Evolutionary conservation across 2,797 vertebrate genomes (phyloP), one percentile per base, ranked within the genome.

Genomic region (Liparis tanakae): DNA sequence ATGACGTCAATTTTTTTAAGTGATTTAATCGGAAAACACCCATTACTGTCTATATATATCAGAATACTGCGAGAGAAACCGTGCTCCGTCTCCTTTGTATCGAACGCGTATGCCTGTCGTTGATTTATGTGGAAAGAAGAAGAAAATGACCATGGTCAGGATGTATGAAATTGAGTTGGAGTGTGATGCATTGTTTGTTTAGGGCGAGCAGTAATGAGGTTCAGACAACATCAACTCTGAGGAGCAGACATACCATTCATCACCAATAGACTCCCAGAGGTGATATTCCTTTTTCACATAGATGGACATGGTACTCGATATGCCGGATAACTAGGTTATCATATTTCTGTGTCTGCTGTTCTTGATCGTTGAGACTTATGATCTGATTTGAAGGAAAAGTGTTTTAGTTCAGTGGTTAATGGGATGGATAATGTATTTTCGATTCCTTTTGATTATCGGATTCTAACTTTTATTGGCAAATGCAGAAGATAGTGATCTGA

Each of bases 181-280:
- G 82, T 91, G 82, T 93, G 90, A 93, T 91, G 85, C 84, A 93
- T 92, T 93, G 88, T 91, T 91, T 93, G 89, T 89, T 88, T 87
- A 84, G 90, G 83, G 80, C 81, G 13, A 74, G 70, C 85, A 81
- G 85, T 91, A 93, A 93, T 92, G 85, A 93, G 85, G 83, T 90
- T 91, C 84, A 91, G 90, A 91, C 86, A 83, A 85, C 80, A 90
- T 92, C 82, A 90, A 70, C 83, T 89, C 87, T 74, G 74, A 86
- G 72, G 50, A 71, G 86, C 85, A 92, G 89, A 85, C 86, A 51
- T 68, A 74, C 83, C 80, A 92, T 92, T 90, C 77, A 91, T 93
- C 91, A 92, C 3, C 6, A 65, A 79, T 67, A 81, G 60, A 88
- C 67, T 89, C 86, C 88, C 90, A 80, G 86, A 85, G 86, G 90